Evolutionary conservation across 2,888 invertebrate genomes (phyloP), one percentile per base, ranked within the genome.

Genomic region (Xestia sexstrigata): DNA sequence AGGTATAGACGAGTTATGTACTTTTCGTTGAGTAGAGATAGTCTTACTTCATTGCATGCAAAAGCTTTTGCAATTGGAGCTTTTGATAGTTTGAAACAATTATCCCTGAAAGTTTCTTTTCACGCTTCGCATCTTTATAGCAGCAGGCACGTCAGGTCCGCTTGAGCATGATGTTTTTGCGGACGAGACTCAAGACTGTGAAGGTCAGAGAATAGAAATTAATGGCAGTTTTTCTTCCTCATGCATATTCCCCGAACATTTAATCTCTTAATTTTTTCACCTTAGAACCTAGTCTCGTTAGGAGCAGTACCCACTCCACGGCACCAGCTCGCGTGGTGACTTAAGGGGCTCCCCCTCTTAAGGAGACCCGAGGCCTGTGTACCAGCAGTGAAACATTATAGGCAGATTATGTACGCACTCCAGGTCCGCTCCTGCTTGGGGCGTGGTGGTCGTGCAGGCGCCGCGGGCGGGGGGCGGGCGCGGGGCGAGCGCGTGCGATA

Each of bases 371-470:
- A n/a, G 13, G 55, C 26, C 7, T 17, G 2, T 17, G 17, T 30
- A 3, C 26, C 35, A 62, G 20, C 11, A 35, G 20, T 62, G 20
- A 23, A 62, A 62, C 35, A 58, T 2, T 26, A 2, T 2, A 26
- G 1, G 5, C 58, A 60, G 17, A 60, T 60, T 9, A n/a, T 47
- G 26, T 60, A 39, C 70, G 35, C 68, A 65, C n/a, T 78, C 88
- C 86, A 76, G 92, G 85, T 93, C 89, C 93, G 91, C 88, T 91
- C 91, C 94, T 92, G 93, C 80, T 77, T 83, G 76, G 92, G 95
- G 95, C 95, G 95, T 94, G 94, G 93, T 92, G 89, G 89, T 93
- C 93, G 93, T 93, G 94, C 90, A 80, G 81, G 87, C 86, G 91
- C 91, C 90, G 89, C 91, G 87, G 89, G 93, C 93, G 91, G 90